phyloP scores from a whole-genome alignment of 1,140 invertebrate genomes.

The Ylistrum balloti region DNA sequence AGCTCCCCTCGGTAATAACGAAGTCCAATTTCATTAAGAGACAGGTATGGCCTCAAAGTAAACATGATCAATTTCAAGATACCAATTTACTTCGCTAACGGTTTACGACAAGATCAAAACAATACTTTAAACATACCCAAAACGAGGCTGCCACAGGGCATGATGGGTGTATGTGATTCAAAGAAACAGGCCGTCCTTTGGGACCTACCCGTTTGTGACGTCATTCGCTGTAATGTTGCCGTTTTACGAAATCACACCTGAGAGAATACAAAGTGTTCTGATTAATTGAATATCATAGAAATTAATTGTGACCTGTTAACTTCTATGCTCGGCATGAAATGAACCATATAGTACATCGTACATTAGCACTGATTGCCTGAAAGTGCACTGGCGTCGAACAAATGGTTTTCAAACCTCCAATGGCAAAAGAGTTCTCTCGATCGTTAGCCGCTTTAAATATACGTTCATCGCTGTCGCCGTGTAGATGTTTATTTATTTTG shows the following conservation, averaged over 20 bases:
- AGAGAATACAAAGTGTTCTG: not conserved
- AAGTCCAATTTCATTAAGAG: constrained; percentile 12
- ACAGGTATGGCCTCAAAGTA: constrained; percentile 32
- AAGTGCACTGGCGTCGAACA: not conserved
- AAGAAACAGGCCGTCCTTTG: not conserved
- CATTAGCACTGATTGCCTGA: constrained; percentile 1
- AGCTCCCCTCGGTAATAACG: not conserved
- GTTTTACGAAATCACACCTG: not conserved
- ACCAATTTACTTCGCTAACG: constrained; percentile 27
- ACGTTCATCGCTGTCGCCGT: no score
- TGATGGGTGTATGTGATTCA: not conserved
- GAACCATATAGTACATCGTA: not conserved
- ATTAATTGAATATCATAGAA: constrained; percentile 40
- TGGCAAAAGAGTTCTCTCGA: not conserved
- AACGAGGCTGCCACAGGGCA: not conserved
- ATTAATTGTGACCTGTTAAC: constrained; percentile 20
- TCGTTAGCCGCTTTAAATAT: no score
- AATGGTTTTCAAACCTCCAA: not conserved
- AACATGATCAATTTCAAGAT: constrained; percentile 17
- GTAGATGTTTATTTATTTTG: no score
- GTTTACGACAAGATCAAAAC: constrained; percentile 28
- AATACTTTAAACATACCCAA: constrained; percentile 35
- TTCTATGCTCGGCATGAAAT: not conserved
- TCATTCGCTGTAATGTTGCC: not conserved
- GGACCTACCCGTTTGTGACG: constrained; percentile 20